phyloP scores from a whole-genome alignment of 1,140 invertebrate species.

The Polypedilum vanderplanki region DNA sequence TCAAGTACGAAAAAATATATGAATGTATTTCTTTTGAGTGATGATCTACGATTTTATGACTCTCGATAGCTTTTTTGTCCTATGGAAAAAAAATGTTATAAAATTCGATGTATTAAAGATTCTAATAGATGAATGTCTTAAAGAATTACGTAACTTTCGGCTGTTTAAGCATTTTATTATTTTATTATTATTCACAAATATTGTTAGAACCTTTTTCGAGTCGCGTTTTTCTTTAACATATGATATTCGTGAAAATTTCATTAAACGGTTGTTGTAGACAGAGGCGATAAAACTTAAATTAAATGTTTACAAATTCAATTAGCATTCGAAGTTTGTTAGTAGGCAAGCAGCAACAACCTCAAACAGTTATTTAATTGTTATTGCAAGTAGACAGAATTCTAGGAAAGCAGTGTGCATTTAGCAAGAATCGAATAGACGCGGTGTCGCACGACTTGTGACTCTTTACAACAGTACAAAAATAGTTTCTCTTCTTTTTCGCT shows the following conservation, averaged over 20 bases:
- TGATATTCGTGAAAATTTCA: too few species aligned
- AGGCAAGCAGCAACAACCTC: too few species aligned
- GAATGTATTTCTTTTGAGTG: neutral
- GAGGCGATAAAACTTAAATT: too few species aligned
- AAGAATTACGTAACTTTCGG: slow-evolving; percentile 6
- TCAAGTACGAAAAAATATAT: neutral
- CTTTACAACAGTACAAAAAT: neutral
- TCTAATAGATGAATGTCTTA: neutral
- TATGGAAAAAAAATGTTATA: neutral
- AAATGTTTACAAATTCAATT: too few species aligned
- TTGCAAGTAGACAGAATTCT: neutral
- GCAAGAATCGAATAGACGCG: neutral
- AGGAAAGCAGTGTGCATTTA: slow-evolving; percentile 10
- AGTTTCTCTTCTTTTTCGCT: neutral
- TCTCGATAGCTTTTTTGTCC: slow-evolving; percentile 11
- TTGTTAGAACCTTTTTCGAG: too few species aligned
- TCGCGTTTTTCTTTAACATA: too few species aligned
- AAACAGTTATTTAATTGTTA: neutral
- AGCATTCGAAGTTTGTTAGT: too few species aligned
- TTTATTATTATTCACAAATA: too few species aligned
- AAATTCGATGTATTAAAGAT: neutral
- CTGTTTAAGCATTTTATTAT: too few species aligned
- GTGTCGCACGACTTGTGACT: neutral
- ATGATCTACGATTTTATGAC: slow-evolving; percentile 10
- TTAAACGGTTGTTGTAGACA: too few species aligned